Base-by-base conservation (phyloP, 2,113 vertebrate genomes). In the Zosterops pallidus region DNA sequence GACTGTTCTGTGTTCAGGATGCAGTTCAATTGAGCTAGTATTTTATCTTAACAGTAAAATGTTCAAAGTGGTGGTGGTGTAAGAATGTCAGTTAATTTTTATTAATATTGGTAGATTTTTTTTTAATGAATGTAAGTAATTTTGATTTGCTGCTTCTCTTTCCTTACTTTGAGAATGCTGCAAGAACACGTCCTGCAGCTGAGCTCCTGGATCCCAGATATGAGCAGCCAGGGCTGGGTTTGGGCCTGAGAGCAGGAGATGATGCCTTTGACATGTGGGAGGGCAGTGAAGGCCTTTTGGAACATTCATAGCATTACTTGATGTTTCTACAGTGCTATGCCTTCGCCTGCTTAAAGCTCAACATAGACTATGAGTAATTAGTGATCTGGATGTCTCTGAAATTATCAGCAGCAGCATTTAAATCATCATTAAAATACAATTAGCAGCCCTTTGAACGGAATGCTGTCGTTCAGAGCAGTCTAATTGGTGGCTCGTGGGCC, bases 21-120 rank as follows among this genome's bases (percentile, higher is more conserved):
- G n/a, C 42, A 33, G n/a, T 47, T 47, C 0, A 1, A 24, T 18
- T 0, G 0, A 46, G 35, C 20, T 12, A 11, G 8, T 18, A 31
- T 42, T 76, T 67, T 47, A 47, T 26, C 47, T 69, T 26, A 83
- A 42, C 47, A 21, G 25, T 39, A 60, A 44, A 69, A 50, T 11
- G 13, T 50, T 67, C 39, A 37, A 69, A 60, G 50, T 1, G 2
- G 23, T 3, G 2, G 3, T 12, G 35, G 14, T 7, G 0, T 44
- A 76, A 44, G 24, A 37, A 69, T 60, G 62, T 81, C 12, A 50
- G 29, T 76, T 76, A 26, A 17, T 67, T 87, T 77, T 67, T 77
- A 53, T 62, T 46, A 79, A 35, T 56, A 55, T 39, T 52, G 16
- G 42, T 33, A 47, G 42, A 44, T 37, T 72, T 85, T 85, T 85